Base-by-base conservation (phyloP, 2,888 invertebrate species). In the Bimastos eiseni region DNA sequence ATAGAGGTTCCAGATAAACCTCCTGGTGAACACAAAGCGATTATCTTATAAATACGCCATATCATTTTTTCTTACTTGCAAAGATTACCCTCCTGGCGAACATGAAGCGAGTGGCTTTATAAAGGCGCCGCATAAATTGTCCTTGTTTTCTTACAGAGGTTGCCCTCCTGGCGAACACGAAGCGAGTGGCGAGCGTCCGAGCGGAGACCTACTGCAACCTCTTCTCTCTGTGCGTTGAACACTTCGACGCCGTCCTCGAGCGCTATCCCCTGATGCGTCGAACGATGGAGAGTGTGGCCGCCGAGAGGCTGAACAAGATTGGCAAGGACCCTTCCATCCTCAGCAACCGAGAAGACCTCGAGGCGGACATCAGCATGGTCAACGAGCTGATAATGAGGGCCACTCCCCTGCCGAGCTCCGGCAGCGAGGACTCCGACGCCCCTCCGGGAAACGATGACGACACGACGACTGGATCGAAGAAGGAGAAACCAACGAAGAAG, bases 221-320 rank as follows among this genome's bases (percentile, higher is more conserved):
- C 94, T 99, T 99, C 96, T 98, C 98, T 92, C 96, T 99, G 94
- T 98, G 98, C 94, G 98, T 98, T 95, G 98, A 98, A 96, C 98
- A 99, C 96, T 99, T 99, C 96, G 98, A 98, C 96, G 97, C 98
- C 94, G 98, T 99, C 93, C 97, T 99, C 94, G 98, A 99, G 96
- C 98, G 98, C 96, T 99, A 99, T 96, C 99, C 99, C 91, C 96
- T 99, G 93, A 99, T 99, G 98, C 97, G 99, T 94, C 97, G 98
- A 95, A 99, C 99, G 90, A 98, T 99, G 98, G 99, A 99, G 96
- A 98, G 98, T 95, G 98, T 99, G 94, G 99, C 99, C 94, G 99
- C 99, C 94, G 98, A 99, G 96, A 97, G 98, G 95, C 96, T 99
- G 94, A 98, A 98, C 96, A 99, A 99, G 96, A 98, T 99, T 95